phyloP scores from a whole-genome alignment of 2,888 invertebrate species.

The Alviniconcha strummeri region DNA sequence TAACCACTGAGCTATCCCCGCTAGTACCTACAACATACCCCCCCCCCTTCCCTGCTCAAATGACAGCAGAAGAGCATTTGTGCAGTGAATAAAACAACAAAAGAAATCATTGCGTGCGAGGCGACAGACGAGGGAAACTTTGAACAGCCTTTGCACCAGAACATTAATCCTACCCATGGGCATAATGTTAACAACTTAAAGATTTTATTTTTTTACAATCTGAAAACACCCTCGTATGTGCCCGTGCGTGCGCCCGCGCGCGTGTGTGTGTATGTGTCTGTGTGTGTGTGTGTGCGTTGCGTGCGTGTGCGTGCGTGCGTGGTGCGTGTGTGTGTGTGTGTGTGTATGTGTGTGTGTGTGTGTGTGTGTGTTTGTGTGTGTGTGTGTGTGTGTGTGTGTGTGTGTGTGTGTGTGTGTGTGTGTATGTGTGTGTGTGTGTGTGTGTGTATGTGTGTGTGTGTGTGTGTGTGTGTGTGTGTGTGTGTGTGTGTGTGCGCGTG shows the following conservation, averaged over 20 bases:
- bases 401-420: background rate
- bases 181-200: background rate
- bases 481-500: slow-evolving; percentile 12
- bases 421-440: background rate
- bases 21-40: background rate
- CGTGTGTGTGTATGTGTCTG: too few relatives aligned
- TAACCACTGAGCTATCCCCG: too few relatives aligned
- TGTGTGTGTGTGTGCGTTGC: too few relatives aligned
- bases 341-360: too few relatives aligned
- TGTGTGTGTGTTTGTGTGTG: background rate
- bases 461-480: slow-evolving; percentile 18
- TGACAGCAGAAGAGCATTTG: background rate
- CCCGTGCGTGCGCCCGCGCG: too few relatives aligned
- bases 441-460: background rate
- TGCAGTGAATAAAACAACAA: too few relatives aligned
- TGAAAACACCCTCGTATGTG: too few relatives aligned
- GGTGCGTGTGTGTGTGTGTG: background rate
- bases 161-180: background rate
- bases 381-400: background rate
- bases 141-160: too few relatives aligned
- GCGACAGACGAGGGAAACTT: too few relatives aligned
- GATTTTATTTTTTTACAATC: background rate
- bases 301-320: too few relatives aligned
- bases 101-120: too few relatives aligned
- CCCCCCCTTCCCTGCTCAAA: background rate